These are phyloP conservation scores for Abscondita cerata DNA, from an alignment of 2,888 invertebrate species.

Conservation along the genomic window DNA sequence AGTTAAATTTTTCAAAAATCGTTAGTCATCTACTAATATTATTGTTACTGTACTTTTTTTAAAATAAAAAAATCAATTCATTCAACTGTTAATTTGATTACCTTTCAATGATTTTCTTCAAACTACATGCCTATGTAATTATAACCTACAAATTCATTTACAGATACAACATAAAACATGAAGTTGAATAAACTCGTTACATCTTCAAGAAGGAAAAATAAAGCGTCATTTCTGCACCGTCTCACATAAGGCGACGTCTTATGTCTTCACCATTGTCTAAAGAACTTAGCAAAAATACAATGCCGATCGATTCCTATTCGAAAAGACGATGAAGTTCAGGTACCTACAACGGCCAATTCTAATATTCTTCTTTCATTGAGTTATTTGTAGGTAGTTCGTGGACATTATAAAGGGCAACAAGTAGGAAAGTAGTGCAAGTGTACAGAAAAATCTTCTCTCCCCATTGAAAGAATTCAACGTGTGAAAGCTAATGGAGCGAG, in stretches of 20 bases:
- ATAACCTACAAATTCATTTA: conserved; percentile 18
- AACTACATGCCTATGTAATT: not conserved
- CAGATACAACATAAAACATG: conserved; percentile 65
- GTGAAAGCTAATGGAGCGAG: conserved; percentile 99
- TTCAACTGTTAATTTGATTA: no score
- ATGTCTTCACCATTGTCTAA: conserved; percentile 98
- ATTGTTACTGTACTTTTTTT: not conserved
- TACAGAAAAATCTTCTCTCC: conserved; percentile 98
- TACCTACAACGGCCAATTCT: conserved; percentile 61
- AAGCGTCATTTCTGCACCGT: conserved; percentile 99
- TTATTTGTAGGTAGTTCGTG: conserved; percentile 89
- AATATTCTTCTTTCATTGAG: no score
- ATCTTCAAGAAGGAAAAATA: conserved; percentile 97
- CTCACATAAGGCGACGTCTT: conserved; percentile 92
- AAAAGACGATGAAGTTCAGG: conserved; percentile 99
- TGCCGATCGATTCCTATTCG: conserved; percentile 98
- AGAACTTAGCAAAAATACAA: conserved; percentile 96
- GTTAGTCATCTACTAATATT: conserved; percentile 40
- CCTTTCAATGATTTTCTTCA: no score
- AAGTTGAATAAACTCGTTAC: conserved; percentile 96
- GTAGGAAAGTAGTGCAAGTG: conserved; percentile 96
- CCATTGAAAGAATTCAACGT: conserved; percentile 98
- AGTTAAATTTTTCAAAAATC: conserved; percentile 45
- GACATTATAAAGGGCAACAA: conserved; percentile 99
- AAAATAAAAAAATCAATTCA: not conserved